A percentile compares a stretch with the other conserved stretches of the same genome.
Evolutionary conservation across 2,113 vertebrate genomes (phyloP).

Genomic region (Malaclemys terrapin): DNA sequence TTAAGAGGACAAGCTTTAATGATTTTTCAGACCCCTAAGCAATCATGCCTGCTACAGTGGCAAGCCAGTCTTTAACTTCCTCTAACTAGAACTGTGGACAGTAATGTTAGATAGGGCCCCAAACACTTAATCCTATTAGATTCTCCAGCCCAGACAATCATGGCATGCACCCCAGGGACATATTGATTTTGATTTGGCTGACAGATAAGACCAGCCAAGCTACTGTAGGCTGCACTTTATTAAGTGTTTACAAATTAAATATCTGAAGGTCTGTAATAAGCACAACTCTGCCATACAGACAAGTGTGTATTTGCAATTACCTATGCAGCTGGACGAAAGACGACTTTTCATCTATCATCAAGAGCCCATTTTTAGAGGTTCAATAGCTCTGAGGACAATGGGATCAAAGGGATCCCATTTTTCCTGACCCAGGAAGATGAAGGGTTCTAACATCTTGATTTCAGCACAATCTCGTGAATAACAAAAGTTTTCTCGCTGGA

Average conservation of each 20-base stretch:
- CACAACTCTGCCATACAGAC: constrained; percentile 45
- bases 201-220: constrained; percentile 74
- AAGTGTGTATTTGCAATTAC: constrained; percentile 56
- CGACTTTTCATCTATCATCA: constrained; percentile 41
- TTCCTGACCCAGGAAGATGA: not conserved
- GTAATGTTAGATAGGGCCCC: constrained; percentile 80
- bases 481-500: not conserved
- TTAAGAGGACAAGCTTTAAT: constrained; percentile 95
- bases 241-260: constrained; percentile 87
- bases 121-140: constrained; percentile 86
- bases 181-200: constrained; percentile 82
- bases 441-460: not conserved
- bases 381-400: not conserved
- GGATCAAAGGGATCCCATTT: not conserved
- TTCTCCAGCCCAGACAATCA: constrained; percentile 81
- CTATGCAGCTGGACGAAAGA: constrained; percentile 63
- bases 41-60: constrained; percentile 84
- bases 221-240: constrained; percentile 81
- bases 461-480: constrained; percentile 12
- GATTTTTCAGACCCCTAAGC: constrained; percentile 93
- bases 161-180: constrained; percentile 71
- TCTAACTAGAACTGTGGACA: constrained; percentile 90
- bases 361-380: not conserved
- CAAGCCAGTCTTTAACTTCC: constrained; percentile 92
- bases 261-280: constrained; percentile 70